Evolutionary conservation across 1,140 invertebrate genomes (phyloP).

Genomic region (Pseudoatta argentina): DNA sequence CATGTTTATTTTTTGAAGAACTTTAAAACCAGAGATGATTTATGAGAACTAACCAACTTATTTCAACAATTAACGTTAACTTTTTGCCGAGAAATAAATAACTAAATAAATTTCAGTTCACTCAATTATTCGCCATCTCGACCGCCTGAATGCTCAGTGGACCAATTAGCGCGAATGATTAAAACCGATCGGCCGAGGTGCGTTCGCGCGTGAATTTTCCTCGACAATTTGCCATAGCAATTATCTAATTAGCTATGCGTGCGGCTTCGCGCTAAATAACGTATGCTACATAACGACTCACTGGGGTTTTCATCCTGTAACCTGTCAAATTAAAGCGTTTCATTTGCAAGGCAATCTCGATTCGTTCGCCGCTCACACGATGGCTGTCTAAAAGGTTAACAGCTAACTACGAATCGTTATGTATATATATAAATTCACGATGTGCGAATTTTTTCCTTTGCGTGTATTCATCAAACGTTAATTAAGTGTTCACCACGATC

Average conservation of each 20-base stretch:
- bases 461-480: background rate
- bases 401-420: conserved; percentile 12
- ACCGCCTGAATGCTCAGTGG: conserved; percentile 6
- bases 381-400: conserved; percentile 8
- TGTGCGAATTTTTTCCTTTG: background rate
- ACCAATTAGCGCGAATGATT: conserved; percentile 26
- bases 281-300: conserved; percentile 17
- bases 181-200: background rate
- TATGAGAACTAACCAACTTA: background rate
- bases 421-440: too few species aligned
- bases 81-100: background rate
- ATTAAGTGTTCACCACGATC: background rate
- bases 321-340: conserved; percentile 47
- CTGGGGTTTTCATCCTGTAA: conserved; percentile 19
- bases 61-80: background rate
- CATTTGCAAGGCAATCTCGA: conserved; percentile 45
- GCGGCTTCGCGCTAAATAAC: conserved; percentile 34
- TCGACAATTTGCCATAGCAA: conserved; percentile 20
- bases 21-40: background rate
- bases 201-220: conserved; percentile 20
- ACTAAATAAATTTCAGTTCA: background rate
- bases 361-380: conserved; percentile 34
- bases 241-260: conserved; percentile 32
- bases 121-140: conserved; percentile 1
- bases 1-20: background rate